These are phyloP conservation scores for Pitta sordida DNA, from an alignment of 2,113 vertebrate species.

Conservation along the genomic window DNA sequence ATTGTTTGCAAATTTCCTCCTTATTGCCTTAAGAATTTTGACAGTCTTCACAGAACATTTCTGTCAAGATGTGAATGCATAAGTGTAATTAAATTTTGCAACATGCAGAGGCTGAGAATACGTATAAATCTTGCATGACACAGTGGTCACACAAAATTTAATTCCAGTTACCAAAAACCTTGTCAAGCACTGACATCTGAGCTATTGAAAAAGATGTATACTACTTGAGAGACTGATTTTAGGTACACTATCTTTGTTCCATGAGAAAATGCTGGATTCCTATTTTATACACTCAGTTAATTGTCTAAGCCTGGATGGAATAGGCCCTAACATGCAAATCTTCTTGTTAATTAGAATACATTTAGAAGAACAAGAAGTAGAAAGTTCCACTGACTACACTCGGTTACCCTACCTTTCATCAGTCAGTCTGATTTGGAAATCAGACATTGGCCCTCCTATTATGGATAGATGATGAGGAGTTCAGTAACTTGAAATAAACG, in stretches of 20 bases:
- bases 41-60: not conserved
- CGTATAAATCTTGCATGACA: not conserved
- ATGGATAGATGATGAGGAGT: not conserved
- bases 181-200: not conserved
- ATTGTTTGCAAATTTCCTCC: not conserved
- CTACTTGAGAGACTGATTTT: not conserved
- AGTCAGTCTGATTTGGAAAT: not conserved
- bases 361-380: not conserved
- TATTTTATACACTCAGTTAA: not conserved
- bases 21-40: not conserved
- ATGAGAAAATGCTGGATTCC: not conserved
- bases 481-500: not conserved
- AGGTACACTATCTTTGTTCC: not conserved
- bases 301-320: not conserved
- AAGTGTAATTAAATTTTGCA: not conserved
- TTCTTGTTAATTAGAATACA: not conserved
- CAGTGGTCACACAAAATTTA: not conserved
- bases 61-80: not conserved
- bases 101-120: not conserved
- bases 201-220: not conserved
- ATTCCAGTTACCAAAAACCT: not conserved
- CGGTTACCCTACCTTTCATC: not conserved
- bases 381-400: not conserved
- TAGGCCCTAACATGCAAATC: not conserved
- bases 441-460: not conserved